Evolutionary conservation across 2,888 invertebrate species (phyloP), one percentile per base, ranked within the genome.

Genomic region (Poecilus cupreus): DNA sequence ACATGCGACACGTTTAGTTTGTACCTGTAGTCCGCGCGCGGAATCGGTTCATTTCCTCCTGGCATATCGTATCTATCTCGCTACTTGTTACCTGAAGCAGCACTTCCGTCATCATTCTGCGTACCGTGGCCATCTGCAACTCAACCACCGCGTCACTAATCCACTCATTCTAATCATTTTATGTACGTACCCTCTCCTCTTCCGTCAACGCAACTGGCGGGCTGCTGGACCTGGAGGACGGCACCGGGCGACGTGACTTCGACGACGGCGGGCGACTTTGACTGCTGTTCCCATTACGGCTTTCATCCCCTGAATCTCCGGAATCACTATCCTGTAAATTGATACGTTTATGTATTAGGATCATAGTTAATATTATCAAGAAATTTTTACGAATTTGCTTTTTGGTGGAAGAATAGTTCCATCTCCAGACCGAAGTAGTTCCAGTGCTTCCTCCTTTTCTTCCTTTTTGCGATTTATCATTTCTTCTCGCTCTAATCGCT

Each of bases 31-130:
- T 84, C 80, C 82, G 83, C 80, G 83, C 74, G 82, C 83, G 82
- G 75, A 80, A 82, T 82, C 93, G 94, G 91, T 93, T 94, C 90
- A 94, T 92, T 88, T 96, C 95, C 91, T 97, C 97, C 89, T 93
- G 93, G 89, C 96, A 96, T 87, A 97, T 93, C 87, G 91, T 91
- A 87, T 93, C 91, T 88, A 98, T 96, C 92, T 97, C 96, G 89
- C 94, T 94, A 89, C 95, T 96, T 22, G 98, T 98, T 86, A 98
- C 98, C 89, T 97, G 97, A 86, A 98, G 92, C 83, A 99, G 93
- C 86, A 98, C 95, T 91, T 98, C 97, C 32, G 98, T 98, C 90
- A 98, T 92, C 85, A 95, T 94, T 83, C 94, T 93, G 82, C 98
- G 93, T 75, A 98, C 96, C 87, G 94, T 93, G 88, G 96, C 89